Percentiles rank a stretch among this genome's conserved stretches.
These are phyloP conservation scores for Platichthys stellatus DNA, from an alignment of 2,113 vertebrate species.

Conservation along the genomic window DNA sequence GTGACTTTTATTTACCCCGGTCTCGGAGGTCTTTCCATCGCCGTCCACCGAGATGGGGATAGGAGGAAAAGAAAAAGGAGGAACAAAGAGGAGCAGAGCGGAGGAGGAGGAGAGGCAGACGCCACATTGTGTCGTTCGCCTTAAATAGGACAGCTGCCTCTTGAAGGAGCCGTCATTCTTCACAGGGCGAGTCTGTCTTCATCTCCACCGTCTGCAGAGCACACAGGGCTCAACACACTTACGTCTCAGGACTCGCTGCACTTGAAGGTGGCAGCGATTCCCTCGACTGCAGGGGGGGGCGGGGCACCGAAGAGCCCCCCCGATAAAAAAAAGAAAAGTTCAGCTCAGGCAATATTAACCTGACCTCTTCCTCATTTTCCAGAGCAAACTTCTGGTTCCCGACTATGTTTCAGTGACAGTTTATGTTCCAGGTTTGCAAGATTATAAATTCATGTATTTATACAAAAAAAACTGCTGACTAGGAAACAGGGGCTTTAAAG, in stretches of 20 bases:
- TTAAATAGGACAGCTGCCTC: conserved; percentile 76
- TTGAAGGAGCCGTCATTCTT: conserved; percentile 72
- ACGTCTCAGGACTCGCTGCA: conserved; percentile 69
- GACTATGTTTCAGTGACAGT: neutral
- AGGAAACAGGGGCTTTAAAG: neutral
- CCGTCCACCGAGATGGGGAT: conserved; percentile 35
- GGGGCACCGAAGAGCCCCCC: conserved; percentile 23
- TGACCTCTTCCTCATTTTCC: conserved; percentile 16
- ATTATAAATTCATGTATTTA: conserved; percentile 1
- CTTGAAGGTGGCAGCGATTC: conserved; percentile 69
- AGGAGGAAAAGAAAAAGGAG: conserved; percentile 22
- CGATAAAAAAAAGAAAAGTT: conserved; percentile 2
- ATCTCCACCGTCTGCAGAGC: conserved; percentile 64
- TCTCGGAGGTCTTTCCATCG: no score
- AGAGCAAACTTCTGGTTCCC: neutral
- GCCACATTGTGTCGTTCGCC: conserved; percentile 45
- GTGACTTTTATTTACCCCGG: conserved; percentile 49
- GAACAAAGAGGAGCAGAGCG: conserved; percentile 41
- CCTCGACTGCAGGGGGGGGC: conserved; percentile 38
- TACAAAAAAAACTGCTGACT: neutral
- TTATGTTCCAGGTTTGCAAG: neutral
- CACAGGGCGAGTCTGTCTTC: conserved; percentile 70
- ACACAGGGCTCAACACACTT: conserved; percentile 73
- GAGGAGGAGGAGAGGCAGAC: conserved; percentile 27
- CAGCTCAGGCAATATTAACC: conserved; percentile 17